Percentiles rank a stretch among this genome's conserved stretches.
These are phyloP conservation scores for Lingula anatina DNA, from an alignment of 2,888 invertebrate species.

Conservation along the genomic window DNA sequence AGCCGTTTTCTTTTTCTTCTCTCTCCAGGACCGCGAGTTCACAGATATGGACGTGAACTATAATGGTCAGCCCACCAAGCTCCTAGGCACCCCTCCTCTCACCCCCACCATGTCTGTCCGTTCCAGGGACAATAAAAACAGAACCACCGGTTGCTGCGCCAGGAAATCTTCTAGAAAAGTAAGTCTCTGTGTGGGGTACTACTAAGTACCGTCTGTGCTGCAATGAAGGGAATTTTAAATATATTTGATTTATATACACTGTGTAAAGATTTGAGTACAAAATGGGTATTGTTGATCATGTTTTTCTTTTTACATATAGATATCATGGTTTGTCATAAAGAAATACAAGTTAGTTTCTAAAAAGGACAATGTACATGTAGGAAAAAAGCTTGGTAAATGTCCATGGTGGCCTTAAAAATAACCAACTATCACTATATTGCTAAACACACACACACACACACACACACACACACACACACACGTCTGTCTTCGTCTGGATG, in stretches of 20 bases:
- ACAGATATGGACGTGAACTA: slow-evolving; percentile 92
- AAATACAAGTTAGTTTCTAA: no score
- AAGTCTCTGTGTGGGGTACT: slow-evolving; percentile 30
- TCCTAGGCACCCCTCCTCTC: slow-evolving; percentile 55
- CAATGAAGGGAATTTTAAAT: no score
- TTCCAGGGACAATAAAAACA: slow-evolving; percentile 26
- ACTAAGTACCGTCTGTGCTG: not conserved
- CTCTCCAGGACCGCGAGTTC: slow-evolving; percentile 85
- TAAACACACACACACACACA: slow-evolving; percentile 60
- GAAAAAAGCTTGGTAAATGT: no score
- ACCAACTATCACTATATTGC: slow-evolving; percentile 57
- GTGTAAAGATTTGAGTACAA: no score
- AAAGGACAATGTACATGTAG: no score
- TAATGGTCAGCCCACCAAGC: slow-evolving; percentile 89
- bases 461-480: not conserved
- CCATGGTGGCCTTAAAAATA: no score
- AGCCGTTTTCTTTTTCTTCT: slow-evolving; percentile 2
- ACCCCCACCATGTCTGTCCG: slow-evolving; percentile 48
- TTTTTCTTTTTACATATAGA: no score
- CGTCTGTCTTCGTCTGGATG: no score
- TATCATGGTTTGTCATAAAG: no score
- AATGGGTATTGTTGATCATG: no score
- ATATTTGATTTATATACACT: no score
- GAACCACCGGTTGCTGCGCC: slow-evolving; percentile 40
- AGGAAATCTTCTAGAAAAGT: slow-evolving; percentile 30